Evolutionary conservation across 2,888 invertebrate genomes (phyloP).

Genomic region (Ornithoptera alexandrae): DNA sequence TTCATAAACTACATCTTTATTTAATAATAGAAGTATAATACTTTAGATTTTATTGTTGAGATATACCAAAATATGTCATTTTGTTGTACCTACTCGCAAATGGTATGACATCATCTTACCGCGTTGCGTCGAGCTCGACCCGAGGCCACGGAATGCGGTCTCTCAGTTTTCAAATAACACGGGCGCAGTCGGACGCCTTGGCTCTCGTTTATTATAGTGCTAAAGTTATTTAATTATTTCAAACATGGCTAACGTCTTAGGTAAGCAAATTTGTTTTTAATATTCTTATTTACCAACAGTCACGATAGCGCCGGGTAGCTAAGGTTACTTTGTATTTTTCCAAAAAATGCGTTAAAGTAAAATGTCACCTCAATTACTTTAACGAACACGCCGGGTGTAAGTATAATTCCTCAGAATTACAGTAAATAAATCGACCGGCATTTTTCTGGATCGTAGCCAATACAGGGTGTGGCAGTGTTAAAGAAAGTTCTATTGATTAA

Average conservation of each 20-base stretch:
- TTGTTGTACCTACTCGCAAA: conserved; percentile 3
- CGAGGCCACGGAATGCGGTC: conserved; percentile 40
- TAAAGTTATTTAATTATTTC: conserved; percentile 39
- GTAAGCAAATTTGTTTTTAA: conserved; percentile 47
- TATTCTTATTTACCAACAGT: conserved; percentile 1
- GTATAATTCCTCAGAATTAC: conserved; percentile 35
- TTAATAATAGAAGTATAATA: neutral
- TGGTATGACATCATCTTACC: conserved; percentile 40
- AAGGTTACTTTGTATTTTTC: too few relatives aligned
- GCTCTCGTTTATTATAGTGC: conserved; percentile 40
- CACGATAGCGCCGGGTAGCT: neutral
- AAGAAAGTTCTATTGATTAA: conserved; percentile 44
- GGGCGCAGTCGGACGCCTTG: conserved; percentile 47
- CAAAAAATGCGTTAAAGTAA: too few relatives aligned
- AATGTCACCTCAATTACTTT: neutral
- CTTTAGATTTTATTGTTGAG: conserved; percentile 6
- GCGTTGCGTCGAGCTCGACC: conserved; percentile 35
- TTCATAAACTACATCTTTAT: neutral
- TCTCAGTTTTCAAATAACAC: conserved; percentile 57
- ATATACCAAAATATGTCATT: neutral
- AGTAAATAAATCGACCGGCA: conserved; percentile 50
- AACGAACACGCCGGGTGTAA: conserved; percentile 2
- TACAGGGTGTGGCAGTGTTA: conserved; percentile 54
- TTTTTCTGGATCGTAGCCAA: conserved; percentile 66
- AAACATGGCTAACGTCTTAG: conserved; percentile 71